A percentile compares a stretch with the other conserved stretches of the same genome.
These are phyloP conservation scores for Mastacembelus armatus DNA, from an alignment of 2,797 vertebrate species.

Conservation along the genomic window DNA sequence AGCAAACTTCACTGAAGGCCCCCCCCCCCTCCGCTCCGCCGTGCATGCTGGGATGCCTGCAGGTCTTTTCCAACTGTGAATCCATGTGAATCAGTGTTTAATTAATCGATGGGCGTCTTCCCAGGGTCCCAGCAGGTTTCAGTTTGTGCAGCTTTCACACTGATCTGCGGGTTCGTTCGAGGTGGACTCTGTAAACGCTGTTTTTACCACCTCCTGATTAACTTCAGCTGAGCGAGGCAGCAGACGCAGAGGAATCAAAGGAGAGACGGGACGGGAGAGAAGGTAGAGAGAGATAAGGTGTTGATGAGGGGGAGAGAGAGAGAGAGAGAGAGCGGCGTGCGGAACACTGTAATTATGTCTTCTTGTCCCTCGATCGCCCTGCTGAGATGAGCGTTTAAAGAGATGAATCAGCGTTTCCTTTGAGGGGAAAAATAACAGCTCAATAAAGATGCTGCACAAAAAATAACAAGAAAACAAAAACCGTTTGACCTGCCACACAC, in stretches of 20 bases:
- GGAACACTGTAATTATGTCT: conserved; percentile 63
- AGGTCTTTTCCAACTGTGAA: conserved; percentile 6
- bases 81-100: conserved; percentile 16
- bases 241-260: conserved; percentile 16
- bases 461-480: conserved; percentile 44
- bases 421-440: conserved; percentile 65
- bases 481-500: conserved; percentile 28
- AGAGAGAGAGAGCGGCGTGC: not conserved
- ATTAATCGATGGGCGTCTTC: conserved; percentile 12
- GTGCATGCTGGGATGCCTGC: conserved; percentile 28
- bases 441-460: conserved; percentile 44
- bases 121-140: conserved; percentile 15
- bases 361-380: conserved; percentile 60
- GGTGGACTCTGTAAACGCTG: conserved; percentile 5
- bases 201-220: conserved; percentile 40
- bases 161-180: conserved; percentile 29
- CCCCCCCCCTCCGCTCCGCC: not conserved
- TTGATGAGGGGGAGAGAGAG: conserved; percentile 11
- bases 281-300: conserved; percentile 8
- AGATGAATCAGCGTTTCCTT: conserved; percentile 67
- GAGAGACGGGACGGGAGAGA: conserved; percentile 19
- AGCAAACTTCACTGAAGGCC: not conserved
- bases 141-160: conserved; percentile 10
- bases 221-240: conserved; percentile 8
- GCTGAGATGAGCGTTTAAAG: conserved; percentile 64